Evolutionary conservation across 2,797 vertebrate genomes (phyloP), one percentile per base, ranked within the genome.

Genomic region (Poecilia velifera): DNA sequence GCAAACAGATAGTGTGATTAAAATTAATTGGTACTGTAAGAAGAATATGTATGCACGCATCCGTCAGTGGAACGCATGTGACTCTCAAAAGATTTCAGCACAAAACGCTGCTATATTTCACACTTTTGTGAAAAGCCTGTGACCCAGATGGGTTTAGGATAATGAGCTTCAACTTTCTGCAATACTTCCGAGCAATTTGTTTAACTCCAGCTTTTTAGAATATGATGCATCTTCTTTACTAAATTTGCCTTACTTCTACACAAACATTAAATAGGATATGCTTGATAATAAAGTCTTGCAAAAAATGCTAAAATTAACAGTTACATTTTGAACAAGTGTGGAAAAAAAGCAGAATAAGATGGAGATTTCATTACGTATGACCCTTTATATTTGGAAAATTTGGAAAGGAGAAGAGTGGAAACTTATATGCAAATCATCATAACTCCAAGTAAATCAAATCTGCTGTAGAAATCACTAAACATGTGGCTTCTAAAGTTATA

Each of bases 1-100:
- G 86, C 86, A 88, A 88, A 85, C 36, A 75, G 73, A 88, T 79
- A 86, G 78, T 87, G 81, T 86, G 53, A 85, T 84, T 88, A 49
- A 78, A 89, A 85, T 81, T 36, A 90, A 86, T 77, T 90, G 76
- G 49, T 59, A 36, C 16, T 64, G 31, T 34, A 72, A 57, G 77
- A 70, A 76, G 31, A 81, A 84, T 80, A 57, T 46, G 25, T 72
- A 72, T 51, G n/a, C 73, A 62, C 36, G 43, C 16, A 47, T 73
- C 51, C 79, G 76, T 85, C 82, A 79, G n/a, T 28, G 66, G 79
- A 66, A 64, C 72, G 68, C 6, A 73, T 2, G 64, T 28, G 18
- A 73, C 74, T 79, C 34, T 78, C 43, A 34, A 16, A 81, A 25
- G 71, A 16, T 43, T 76, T n/a, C 28, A 72, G 86, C 36, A 76